Evolutionary conservation across 2,797 vertebrate genomes (phyloP), one percentile per base, ranked within the genome.

Genomic region (Sarcophilus harrisii): DNA sequence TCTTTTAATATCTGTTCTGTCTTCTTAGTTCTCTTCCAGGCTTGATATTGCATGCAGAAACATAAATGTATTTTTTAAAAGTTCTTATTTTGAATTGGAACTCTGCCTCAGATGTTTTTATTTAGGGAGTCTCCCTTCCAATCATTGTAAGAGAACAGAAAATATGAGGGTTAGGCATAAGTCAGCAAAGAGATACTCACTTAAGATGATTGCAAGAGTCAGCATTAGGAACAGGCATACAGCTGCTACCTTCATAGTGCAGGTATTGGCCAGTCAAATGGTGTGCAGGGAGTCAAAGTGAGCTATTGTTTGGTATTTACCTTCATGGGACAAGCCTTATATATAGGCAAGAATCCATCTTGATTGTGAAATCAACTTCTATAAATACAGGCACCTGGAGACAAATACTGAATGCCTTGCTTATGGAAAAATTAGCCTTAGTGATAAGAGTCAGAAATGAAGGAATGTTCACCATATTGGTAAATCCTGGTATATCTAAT

Each of bases 131-230:
- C 54, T 45, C 32, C 59, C 54, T 57, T 24, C 24, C 32, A 90
- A 29, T 93, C 91, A 55, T 49, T 11, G 12, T 30, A 1, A 24
- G 52, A 32, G 66, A 92, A 45, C 62, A 62, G 0, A 18, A n/a
- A 38, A 13, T 55, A 28, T 89, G 30, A 58, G 81, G 32, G 18
- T 8, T 89, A 38, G n/a, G 52, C 27, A 27, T 90, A 3, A 9
- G 27, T 57, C 38, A 91, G 27, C 45, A 96, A 32, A 58, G 58
- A 92, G 30, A 94, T 95, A 97, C 94, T 97, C 92, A 97, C 93
- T 21, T 45, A 94, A 57, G 32, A 91, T 24, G 1, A 59, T 28
- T 21, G 21, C 49, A 45, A 96, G 73, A 28, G 10, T 21, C 95
- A 97, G 62, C 58, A 29, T 45, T 81, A 97, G 52, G 29, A 97